Evolutionary conservation across 2,797 vertebrate species (phyloP).

Genomic region (Octomys mimax): DNA sequence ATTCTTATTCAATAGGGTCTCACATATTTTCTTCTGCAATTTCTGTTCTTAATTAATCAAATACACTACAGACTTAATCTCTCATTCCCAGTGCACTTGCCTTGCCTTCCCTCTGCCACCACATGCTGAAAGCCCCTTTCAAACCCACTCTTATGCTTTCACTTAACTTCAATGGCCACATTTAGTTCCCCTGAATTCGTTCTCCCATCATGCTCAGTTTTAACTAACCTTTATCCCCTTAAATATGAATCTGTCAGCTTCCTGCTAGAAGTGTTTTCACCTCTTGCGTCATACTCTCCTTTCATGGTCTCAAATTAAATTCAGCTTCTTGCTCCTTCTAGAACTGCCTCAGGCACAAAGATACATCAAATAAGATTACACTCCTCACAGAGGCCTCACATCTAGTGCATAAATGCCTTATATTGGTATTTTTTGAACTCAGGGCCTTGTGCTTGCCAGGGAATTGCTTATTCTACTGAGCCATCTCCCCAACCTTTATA

Average conservation of each 20-base stretch:
- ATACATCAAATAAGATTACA: not conserved
- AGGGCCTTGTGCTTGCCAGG: no score
- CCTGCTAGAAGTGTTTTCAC: not conserved
- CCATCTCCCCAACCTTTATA: no score
- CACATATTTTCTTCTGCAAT: not conserved
- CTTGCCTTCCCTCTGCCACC: no score
- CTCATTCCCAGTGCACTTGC: not conserved
- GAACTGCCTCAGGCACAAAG: not conserved
- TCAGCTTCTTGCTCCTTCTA: not conserved
- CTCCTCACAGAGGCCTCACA: not conserved
- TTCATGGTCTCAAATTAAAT: not conserved
- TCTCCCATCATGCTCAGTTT: not conserved
- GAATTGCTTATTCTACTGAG: no score
- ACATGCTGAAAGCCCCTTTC: not conserved
- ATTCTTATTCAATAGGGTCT: not conserved
- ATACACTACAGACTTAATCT: not conserved
- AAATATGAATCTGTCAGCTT: not conserved
- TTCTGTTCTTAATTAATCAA: not conserved
- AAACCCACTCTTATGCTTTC: not conserved
- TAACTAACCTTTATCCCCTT: not conserved
- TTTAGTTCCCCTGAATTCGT: not conserved
- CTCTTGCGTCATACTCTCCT: not conserved
- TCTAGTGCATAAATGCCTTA: not conserved
- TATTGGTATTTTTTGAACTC: no score
- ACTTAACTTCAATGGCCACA: not conserved